Evolutionary conservation across 2,113 vertebrate genomes (phyloP).

Genomic region (Hydrolagus affinis): DNA sequence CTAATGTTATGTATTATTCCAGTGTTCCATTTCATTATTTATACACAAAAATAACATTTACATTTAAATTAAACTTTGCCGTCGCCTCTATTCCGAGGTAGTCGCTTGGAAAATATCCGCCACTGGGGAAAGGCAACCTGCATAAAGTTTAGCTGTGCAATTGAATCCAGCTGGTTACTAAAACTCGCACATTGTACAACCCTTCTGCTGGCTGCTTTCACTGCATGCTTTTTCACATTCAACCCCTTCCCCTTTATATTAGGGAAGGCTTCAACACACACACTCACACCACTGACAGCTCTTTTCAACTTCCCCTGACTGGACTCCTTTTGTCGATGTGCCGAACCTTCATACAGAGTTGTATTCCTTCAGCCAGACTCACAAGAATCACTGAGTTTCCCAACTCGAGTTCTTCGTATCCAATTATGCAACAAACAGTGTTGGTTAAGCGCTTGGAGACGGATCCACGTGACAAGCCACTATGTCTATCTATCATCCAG

Average conservation of each 20-base stretch:
- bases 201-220: background rate
- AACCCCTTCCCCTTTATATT: background rate
- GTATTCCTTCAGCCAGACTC: background rate
- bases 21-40: constrained; percentile 30
- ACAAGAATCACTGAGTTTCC: background rate
- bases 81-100: background rate
- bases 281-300: background rate
- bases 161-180: background rate
- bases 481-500: too few relatives aligned
- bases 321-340: background rate
- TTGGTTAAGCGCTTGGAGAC: too few relatives aligned
- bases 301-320: background rate
- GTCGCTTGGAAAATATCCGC: background rate
- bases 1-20: constrained; percentile 29
- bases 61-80: constrained; percentile 28
- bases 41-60: constrained; percentile 30
- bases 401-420: background rate
- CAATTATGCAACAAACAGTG: constrained; percentile 6
- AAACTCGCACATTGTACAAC: background rate
- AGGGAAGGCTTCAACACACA: background rate
- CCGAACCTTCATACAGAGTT: background rate
- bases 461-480: too few relatives aligned
- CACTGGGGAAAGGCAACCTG: background rate
- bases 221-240: background rate
- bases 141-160: background rate